phyloP scores from a whole-genome alignment of 2,888 invertebrate species.

The Opisthograptis luteolata region DNA sequence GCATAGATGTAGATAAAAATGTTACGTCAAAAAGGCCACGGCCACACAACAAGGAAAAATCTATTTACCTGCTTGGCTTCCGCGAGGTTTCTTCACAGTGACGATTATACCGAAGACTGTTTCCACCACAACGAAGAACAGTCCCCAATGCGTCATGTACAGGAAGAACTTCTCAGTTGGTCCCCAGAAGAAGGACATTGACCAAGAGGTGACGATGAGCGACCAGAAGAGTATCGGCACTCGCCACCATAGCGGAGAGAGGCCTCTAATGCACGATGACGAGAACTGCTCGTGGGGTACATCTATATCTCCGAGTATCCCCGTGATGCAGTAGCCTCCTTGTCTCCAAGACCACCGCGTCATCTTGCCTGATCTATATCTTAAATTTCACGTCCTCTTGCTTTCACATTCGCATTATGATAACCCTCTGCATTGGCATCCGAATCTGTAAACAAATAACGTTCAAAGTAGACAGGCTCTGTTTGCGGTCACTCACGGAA shows the following conservation, averaged over 20 bases:
- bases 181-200: conserved; percentile 69
- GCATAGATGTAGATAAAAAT: too few relatives aligned
- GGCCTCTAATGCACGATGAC: conserved; percentile 55
- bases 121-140: conserved; percentile 68
- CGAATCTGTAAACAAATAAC: conserved; percentile 35
- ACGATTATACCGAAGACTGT: conserved; percentile 68
- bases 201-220: conserved; percentile 55
- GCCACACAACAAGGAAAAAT: not conserved
- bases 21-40: too few relatives aligned
- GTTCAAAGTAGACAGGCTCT: conserved; percentile 11
- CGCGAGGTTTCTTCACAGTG: conserved; percentile 50
- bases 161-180: conserved; percentile 74
- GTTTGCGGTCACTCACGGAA: conserved; percentile 4
- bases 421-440: conserved; percentile 7
- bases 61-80: conserved; percentile 54
- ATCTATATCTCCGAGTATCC: conserved; percentile 55
- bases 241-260: conserved; percentile 71
- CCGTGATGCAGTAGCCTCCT: conserved; percentile 59
- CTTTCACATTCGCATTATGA: conserved; percentile 7
- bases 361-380: conserved; percentile 39
- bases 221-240: conserved; percentile 72
- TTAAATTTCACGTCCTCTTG: not conserved
- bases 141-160: conserved; percentile 84
- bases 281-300: conserved; percentile 59
- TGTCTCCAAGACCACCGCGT: conserved; percentile 56